Evolutionary conservation across 2,797 vertebrate species (phyloP).

Genomic region (Danionella dracula): DNA sequence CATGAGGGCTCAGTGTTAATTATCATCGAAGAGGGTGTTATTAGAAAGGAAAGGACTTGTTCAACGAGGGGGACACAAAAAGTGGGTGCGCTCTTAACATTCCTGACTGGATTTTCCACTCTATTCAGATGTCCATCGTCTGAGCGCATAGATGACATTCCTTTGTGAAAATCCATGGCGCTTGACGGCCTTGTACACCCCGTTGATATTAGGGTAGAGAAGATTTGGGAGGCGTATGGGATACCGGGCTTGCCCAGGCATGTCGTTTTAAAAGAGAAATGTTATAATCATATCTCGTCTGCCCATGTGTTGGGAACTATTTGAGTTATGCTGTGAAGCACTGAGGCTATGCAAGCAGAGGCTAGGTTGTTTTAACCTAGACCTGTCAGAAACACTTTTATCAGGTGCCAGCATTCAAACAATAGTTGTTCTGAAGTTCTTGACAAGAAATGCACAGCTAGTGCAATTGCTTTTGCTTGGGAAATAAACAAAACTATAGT

Average conservation of each 20-base stretch:
- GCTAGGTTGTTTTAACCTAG: slow-evolving; percentile 46
- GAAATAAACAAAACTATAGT: background rate
- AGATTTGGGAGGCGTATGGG: slow-evolving; percentile 7
- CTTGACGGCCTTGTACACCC: slow-evolving; percentile 4
- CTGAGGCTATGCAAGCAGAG: slow-evolving; percentile 52
- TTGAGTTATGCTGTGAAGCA: slow-evolving; percentile 63
- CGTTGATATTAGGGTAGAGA: slow-evolving; percentile 5
- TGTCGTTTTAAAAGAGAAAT: slow-evolving; percentile 44
- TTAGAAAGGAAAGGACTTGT: slow-evolving; percentile 12
- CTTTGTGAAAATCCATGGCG: slow-evolving; percentile 15
- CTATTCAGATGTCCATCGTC: slow-evolving; percentile 30
- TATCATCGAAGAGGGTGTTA: slow-evolving; percentile 22
- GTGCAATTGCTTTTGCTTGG: background rate
- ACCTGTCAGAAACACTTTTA: slow-evolving; percentile 13
- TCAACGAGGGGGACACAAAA: slow-evolving; percentile 28
- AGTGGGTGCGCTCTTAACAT: slow-evolving; percentile 36
- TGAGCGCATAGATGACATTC: slow-evolving; percentile 26
- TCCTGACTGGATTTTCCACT: slow-evolving; percentile 39
- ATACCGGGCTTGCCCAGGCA: slow-evolving; percentile 52
- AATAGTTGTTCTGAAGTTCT: background rate
- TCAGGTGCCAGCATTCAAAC: background rate
- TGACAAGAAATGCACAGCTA: background rate
- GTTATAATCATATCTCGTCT: slow-evolving; percentile 45
- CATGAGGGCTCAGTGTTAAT: slow-evolving; percentile 3
- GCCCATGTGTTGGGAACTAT: slow-evolving; percentile 53